Conservation (phyloP, 2,888 invertebrate species). For the Phrixothrix hirtus region DNA sequence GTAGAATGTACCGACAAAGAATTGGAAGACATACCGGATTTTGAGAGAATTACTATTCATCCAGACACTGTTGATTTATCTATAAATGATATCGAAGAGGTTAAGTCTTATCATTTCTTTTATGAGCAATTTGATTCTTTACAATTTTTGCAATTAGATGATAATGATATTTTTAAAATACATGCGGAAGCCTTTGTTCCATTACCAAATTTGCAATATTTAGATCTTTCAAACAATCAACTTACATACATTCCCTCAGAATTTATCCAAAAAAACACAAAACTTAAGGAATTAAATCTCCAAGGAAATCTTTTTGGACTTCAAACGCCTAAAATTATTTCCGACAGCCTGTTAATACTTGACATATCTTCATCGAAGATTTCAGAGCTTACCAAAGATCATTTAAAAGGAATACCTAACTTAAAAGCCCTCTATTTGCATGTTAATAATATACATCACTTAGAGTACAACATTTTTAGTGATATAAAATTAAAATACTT, state of each 20-base stretch:
- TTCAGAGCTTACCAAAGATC: conserved; percentile 38
- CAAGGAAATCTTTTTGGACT: conserved; percentile 46
- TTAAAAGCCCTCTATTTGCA: conserved; percentile 45
- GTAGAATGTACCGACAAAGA: conserved; percentile 44
- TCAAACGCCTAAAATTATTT: conserved; percentile 45
- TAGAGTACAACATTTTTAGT: conserved; percentile 42
- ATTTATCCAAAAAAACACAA: conserved; percentile 42
- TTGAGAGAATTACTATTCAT: conserved; percentile 40
- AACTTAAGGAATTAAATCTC: conserved; percentile 46
- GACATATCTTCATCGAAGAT: conserved; percentile 48
- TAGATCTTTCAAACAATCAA: conserved; percentile 49
- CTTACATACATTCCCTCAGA: conserved; percentile 43
- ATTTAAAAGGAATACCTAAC: conserved; percentile 45
- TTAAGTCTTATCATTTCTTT: conserved; percentile 45
- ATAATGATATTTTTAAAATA: conserved; percentile 45
- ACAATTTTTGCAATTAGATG: conserved; percentile 47
- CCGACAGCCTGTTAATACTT: conserved; percentile 46
- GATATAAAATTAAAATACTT: conserved; percentile 38
- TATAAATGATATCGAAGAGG: conserved; percentile 45
- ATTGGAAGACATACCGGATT: conserved; percentile 45
- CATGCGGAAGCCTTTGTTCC: conserved; percentile 44
- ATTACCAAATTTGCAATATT: conserved; percentile 46
- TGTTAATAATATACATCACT: conserved; percentile 47
- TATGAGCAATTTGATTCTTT: conserved; percentile 42
- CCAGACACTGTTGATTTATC: conserved; percentile 49